Base-by-base conservation (phyloP, 2,888 invertebrate species). In the Pilophorus perplexus region DNA sequence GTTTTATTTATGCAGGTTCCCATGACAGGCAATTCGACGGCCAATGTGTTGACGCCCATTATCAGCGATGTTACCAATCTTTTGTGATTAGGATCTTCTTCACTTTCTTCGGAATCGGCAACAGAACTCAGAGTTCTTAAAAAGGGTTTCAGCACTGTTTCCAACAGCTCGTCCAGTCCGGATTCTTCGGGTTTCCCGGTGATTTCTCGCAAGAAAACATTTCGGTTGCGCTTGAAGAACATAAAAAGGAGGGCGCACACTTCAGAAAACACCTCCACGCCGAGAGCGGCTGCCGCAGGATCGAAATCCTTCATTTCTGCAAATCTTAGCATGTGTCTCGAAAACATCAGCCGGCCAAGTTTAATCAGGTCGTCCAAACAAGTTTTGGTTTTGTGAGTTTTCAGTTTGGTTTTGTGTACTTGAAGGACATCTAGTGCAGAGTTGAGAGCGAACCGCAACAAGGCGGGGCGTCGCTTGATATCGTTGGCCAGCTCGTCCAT, bases 401-500 rank as follows among this genome's bases (percentile, higher is more conserved):
- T 54, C n/a, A 64, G 38, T 25, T 64, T 50, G 14, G 16, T 18
- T 27, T 25, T 64, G 16, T 50, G 38, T 25, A 52, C 28, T 14
- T 64, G 14, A 10, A 64, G 52, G 20, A 80, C 71, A 69, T 77
- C 75, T 14, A 78, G 71, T 0, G 79, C 78, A 1, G 76, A 76
- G 64, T 80, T 78, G 66, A 85, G 71, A 14, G 80, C 76, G 75
- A 83, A 85, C 23, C 78, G 78, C 74, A 85, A 84, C 72, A 86
- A 80, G 44, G 83, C 82, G 0, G 78, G 76, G 0, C 82, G 80
- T 0, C 78, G 76, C 70, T 81, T 80, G 8, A 86, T 72, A 18
- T 78, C 72, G 64, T 79, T 80, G 5, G 80, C 78, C 68, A 84
- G 80, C 16, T 80, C 80, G 1, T 75, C 54, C 0, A 81, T 78